These are phyloP conservation scores for Megathymus violae DNA, from an alignment of 1,140 invertebrate species.

Conservation along the genomic window DNA sequence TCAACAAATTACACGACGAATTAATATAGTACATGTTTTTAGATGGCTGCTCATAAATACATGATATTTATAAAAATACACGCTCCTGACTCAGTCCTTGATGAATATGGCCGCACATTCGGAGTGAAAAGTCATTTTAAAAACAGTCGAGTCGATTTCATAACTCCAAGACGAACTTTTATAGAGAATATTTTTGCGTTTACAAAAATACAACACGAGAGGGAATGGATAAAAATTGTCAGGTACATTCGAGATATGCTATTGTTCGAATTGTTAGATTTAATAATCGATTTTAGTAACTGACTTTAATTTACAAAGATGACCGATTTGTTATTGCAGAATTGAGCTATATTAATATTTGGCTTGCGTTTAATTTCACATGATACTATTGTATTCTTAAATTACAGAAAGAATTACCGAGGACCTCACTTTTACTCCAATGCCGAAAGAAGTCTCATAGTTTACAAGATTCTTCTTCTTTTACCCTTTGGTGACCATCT, in stretches of 20 bases:
- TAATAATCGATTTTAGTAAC: too few species aligned
- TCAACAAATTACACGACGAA: too few species aligned
- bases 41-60: conserved; percentile 32
- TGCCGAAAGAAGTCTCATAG: conserved; percentile 39
- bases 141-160: conserved; percentile 27
- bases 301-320: too few species aligned
- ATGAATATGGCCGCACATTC: conserved; percentile 32
- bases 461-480: conserved; percentile 39
- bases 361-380: too few species aligned
- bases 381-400: too few species aligned
- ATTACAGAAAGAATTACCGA: conserved; percentile 25
- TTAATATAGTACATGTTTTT: too few species aligned
- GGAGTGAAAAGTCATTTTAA: conserved; percentile 37
- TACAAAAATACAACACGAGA: conserved; percentile 19
- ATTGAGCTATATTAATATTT: too few species aligned
- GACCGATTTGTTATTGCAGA: too few species aligned
- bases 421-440: conserved; percentile 29
- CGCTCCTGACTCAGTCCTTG: conserved; percentile 34
- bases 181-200: conserved; percentile 5
- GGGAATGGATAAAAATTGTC: conserved; percentile 39
- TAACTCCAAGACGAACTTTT: conserved; percentile 7
- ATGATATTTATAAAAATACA: conserved; percentile 37
- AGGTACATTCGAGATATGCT: conserved; percentile 7
- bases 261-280: too few species aligned
- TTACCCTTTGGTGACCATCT: conserved; percentile 35